Evolutionary conservation across 2,113 vertebrate species (phyloP), one percentile per base, ranked within the genome.

Genomic region (Grantiella picta): DNA sequence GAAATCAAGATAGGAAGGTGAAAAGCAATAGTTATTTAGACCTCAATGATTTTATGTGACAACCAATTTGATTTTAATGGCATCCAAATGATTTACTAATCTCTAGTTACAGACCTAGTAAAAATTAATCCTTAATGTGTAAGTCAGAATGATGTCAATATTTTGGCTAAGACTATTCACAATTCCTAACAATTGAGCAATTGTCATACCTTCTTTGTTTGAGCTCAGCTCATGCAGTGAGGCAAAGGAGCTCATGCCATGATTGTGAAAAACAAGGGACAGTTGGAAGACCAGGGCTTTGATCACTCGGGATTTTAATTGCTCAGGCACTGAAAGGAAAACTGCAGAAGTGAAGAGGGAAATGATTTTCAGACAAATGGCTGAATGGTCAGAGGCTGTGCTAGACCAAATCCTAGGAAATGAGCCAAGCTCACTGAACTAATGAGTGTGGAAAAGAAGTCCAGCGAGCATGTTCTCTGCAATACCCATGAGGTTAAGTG

Each of bases 251-350:
- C 86, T 96, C 88, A 56, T 21, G 92, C 56, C 35, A 94, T 28
- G 72, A 53, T 53, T 96, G 21, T 89, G 88, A 84, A 95, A 94
- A 90, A 91, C 86, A 94, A 92, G 49, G 72, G 95, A 90, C 88
- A 94, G 86, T 96, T 71, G 88, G 93, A 90, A 94, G 93, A 90
- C 22, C 80, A 64, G 63, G 69, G 65, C 88, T 96, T 96, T 96
- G 96, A 95, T 94, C 90, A 73, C 76, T 12, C 2, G 36, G 90
- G 93, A 96, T 96, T 95, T 94, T 96, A 96, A 96, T 96, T 96
- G 90, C 94, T 94, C 90, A 75, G 82, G 90, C 86, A 86, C 72
- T 92, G 92, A 94, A 96, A 84, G 82, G 94, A 95, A 95, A 95
- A 79, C 71, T 93, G 94, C 69, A 96, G 82, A 95, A 96, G 69